Evolutionary conservation across 1,140 invertebrate species (phyloP).

Genomic region (Pogonomyrmex californicus): DNA sequence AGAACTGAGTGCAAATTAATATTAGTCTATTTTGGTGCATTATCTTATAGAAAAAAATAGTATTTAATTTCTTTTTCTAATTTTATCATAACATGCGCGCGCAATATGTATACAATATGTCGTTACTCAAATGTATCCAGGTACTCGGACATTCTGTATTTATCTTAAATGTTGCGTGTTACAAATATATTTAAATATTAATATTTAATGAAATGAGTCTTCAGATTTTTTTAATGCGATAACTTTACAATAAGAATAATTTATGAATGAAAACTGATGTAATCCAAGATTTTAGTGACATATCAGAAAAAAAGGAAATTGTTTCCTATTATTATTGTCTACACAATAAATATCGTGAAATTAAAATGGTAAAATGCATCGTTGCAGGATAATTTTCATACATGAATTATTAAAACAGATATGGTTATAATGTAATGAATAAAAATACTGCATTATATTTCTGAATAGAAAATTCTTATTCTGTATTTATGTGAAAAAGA

Average conservation of each 20-base stretch:
- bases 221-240: not conserved
- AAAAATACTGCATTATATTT: not conserved
- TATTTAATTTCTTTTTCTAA: conserved; percentile 1
- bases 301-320: not conserved
- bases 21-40: conserved; percentile 32
- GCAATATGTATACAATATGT: not conserved
- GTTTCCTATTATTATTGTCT: conserved; percentile 2
- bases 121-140: conserved; percentile 27
- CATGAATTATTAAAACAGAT: conserved; percentile 21
- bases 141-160: conserved; percentile 25
- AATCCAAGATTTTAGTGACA: not conserved
- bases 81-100: not conserved
- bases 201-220: not conserved
- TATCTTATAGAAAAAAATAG: not conserved
- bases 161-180: not conserved
- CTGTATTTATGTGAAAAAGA: too few relatives aligned
- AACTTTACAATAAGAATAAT: conserved; percentile 16
- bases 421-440: not conserved
- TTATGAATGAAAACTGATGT: not conserved
- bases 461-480: not conserved
- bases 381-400: conserved; percentile 38
- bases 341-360: not conserved
- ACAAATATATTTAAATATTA: not conserved
- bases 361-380: not conserved
- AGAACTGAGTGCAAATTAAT: conserved; percentile 25